Evolutionary conservation across 2,797 vertebrate species (phyloP), one percentile per base, ranked within the genome.

Genomic region (Xenops minutus): DNA sequence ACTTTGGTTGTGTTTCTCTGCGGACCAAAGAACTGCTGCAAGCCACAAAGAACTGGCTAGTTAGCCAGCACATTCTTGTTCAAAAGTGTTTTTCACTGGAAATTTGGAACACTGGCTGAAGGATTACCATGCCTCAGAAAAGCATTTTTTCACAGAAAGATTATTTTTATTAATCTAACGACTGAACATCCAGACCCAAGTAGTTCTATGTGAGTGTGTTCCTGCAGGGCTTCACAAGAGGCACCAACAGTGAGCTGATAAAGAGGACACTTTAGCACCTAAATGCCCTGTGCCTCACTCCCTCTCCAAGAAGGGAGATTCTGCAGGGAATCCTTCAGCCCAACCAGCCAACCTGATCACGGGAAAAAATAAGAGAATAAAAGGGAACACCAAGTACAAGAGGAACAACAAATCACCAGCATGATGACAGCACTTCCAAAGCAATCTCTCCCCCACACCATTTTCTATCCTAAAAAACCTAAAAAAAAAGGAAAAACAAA

Each of bases 41-140:
- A 86, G 85, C 79, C 89, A 81, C 85, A 85, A 62, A 76, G 52
- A 72, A 79, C 71, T 39, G 63, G 26, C 64, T 51, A 63, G 69
- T 32, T 76, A 73, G 51, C 88, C 83, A 95, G 94, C 48, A 89
- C 41, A 67, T 79, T 88, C 44, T 79, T 76, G 12, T 22, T 59
- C 48, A 29, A 83, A 76, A 73, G 12, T 81, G 59, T n/a, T 94
- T 76, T 79, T 27, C 55, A 79, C 52, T 52, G 72, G 88, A 87
- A 96, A 85, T 85, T 32, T 96, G 89, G 83, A 94, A 73, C 67
- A 61, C 17, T 46, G 24, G 84, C 79, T 49, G 64, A 88, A 95
- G 79, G 88, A 95, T 77, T 88, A 77, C 51, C 92, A 86, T 64
- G 79, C 48, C 76, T 89, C 82, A 63, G 34, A 59, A 63, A 81